Percentiles rank a stretch among this genome's conserved stretches.
These are phyloP conservation scores for Nipponia nippon DNA, from an alignment of 2,113 vertebrate genomes.

Conservation along the genomic window DNA sequence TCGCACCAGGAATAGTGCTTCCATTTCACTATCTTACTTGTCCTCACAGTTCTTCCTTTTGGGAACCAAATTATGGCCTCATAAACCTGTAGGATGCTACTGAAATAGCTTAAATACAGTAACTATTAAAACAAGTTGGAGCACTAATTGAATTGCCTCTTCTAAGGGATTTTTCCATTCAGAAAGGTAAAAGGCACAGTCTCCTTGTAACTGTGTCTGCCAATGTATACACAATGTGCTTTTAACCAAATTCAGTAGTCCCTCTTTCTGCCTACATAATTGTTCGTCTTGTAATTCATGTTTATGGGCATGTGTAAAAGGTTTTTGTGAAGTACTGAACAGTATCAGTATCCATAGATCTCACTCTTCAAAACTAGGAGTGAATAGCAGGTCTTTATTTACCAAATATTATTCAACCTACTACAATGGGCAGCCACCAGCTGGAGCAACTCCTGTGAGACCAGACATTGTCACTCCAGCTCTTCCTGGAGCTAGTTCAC, in stretches of 20 bases:
- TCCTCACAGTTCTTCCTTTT: constrained; percentile 57
- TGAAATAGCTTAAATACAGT: constrained; percentile 68
- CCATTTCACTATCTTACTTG: constrained; percentile 49
- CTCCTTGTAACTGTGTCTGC: background rate
- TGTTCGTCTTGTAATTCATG: background rate
- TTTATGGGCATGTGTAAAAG: background rate
- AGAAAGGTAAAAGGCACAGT: constrained; percentile 41
- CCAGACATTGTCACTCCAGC: background rate
- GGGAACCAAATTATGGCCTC: constrained; percentile 58
- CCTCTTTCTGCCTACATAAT: fast-evolving
- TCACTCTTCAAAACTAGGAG: background rate
- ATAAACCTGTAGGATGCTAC: constrained; percentile 46
- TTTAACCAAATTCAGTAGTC: background rate
- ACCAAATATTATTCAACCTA: background rate
- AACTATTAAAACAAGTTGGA: constrained; percentile 57
- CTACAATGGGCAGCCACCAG: background rate
- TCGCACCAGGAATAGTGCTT: constrained; percentile 4
- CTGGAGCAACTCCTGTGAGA: background rate
- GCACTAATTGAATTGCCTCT: constrained; percentile 62
- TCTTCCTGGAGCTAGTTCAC: background rate
- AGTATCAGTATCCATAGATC: background rate
- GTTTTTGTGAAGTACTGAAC: background rate
- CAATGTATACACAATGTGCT: background rate
- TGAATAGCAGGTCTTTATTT: background rate
- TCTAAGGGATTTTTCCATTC: constrained; percentile 54